A percentile compares a stretch with the other conserved stretches of the same genome.
These are phyloP conservation scores for Araneus ventricosus DNA, from an alignment of 1,140 invertebrate genomes.

Conservation along the genomic window DNA sequence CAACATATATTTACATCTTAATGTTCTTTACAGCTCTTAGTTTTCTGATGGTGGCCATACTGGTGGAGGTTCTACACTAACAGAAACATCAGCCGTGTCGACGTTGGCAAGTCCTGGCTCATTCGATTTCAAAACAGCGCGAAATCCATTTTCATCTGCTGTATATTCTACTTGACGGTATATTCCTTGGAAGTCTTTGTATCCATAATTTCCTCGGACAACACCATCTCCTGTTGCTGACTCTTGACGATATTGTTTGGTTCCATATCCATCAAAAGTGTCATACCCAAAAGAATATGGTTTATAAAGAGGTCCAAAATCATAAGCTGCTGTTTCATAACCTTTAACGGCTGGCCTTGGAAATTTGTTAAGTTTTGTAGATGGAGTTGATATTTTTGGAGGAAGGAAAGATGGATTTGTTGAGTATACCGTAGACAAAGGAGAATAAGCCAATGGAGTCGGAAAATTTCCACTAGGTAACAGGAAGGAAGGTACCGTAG, in stretches of 20 bases:
- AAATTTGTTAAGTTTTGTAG: background rate
- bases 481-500: background rate
- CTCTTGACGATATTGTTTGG: conserved; percentile 75
- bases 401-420: background rate
- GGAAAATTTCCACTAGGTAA: background rate
- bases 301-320: background rate
- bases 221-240: conserved; percentile 44
- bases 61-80: conserved; percentile 19
- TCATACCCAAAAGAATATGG: conserved; percentile 76
- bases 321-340: background rate
- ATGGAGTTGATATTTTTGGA: background rate
- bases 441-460: too few relatives aligned
- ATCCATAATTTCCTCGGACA: conserved; percentile 75
- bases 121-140: conserved; percentile 69
- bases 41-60: background rate
- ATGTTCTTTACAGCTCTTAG: background rate
- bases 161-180: conserved; percentile 67
- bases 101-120: conserved; percentile 57
- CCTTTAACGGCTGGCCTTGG: background rate
- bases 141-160: conserved; percentile 69
- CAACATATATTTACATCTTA: too few relatives aligned
- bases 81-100: conserved; percentile 44
- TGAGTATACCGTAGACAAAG: background rate
- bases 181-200: conserved; percentile 64
- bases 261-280: conserved; percentile 75